Base-by-base conservation (phyloP, 2,888 invertebrate genomes). In the Eupithecia centaureata region DNA sequence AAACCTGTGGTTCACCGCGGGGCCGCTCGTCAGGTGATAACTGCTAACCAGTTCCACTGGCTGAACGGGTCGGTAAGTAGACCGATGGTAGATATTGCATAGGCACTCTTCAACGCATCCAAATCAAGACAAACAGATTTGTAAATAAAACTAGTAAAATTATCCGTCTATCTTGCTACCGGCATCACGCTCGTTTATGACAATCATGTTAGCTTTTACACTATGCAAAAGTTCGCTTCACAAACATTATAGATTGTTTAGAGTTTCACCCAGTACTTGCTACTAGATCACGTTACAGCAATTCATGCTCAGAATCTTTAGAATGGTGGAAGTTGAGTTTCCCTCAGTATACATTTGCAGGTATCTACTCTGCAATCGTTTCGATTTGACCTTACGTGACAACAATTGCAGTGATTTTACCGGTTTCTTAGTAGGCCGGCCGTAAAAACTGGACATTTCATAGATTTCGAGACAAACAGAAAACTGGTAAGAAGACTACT, bases 1-100 rank as follows among this genome's bases (percentile, higher is more conserved):
- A 77, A 81, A 83, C 76, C 76, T 80, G 81, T 77, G 79, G 82
- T 76, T 74, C 64, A 82, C 78, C 79, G 79, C 81, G 73, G 54
- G 76, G 79, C 77, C 73, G 77, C 75, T 74, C 65, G 73, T 82
- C 80, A 83, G 80, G 73, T 83, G 76, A 82, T 79, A 88, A 87
- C 87, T 84, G 77, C 82, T 79, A 89, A 88, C 88, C 84, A 86
- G 87, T 89, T 88, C 77, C 80, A 85, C 82, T 76, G 65, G 84
- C 79, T 82, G 79, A 78, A 81, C 85, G 76, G 81, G 87, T 86
- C 76, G 74, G 75, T 85, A 87, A 86, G 84, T 87, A 84, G 84
- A 87, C 81, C 83, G 73, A 76, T 73, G 22, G 69, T 73, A 79
- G 77, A 70, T 79, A 76, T 79, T 84, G 82, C 81, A 82, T 82